Percentiles rank a stretch among this genome's conserved stretches.
phyloP scores from a whole-genome alignment of 2,113 vertebrate species.

The Thryonomys swinderianus region DNA sequence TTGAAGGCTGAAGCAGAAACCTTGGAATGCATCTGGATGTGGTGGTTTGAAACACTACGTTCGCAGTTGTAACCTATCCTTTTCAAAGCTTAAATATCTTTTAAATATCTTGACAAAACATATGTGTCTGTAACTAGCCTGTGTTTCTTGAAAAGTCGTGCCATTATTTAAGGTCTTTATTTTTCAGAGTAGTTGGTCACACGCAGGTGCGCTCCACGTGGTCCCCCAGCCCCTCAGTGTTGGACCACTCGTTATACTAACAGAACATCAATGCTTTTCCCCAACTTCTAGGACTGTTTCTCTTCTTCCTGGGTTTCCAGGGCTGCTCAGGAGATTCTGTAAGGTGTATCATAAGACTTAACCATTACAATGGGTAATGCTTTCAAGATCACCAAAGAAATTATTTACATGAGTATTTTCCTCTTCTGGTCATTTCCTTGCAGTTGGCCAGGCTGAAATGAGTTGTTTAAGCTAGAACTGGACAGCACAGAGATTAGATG shows the following conservation, averaged over 20 bases:
- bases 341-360: neutral
- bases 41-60: neutral
- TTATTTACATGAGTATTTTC: neutral
- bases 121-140: neutral
- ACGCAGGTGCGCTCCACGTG: neutral
- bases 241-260: neutral
- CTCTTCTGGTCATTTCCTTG: neutral
- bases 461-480: neutral
- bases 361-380: neutral
- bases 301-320: neutral
- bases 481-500: neutral
- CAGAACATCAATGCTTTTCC: neutral
- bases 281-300: neutral
- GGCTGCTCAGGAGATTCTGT: neutral
- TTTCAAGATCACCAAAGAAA: neutral
- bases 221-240: neutral
- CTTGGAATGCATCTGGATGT: neutral
- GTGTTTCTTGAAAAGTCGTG: neutral
- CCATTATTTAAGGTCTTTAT: neutral
- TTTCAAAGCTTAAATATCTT: neutral
- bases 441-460: neutral
- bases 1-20: neutral
- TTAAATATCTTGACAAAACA: neutral
- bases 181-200: neutral
- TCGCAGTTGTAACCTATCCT: neutral